Percentiles rank a stretch among this genome's conserved stretches.
phyloP scores from a whole-genome alignment of 2,888 invertebrate species.

The Buathra laborator region DNA sequence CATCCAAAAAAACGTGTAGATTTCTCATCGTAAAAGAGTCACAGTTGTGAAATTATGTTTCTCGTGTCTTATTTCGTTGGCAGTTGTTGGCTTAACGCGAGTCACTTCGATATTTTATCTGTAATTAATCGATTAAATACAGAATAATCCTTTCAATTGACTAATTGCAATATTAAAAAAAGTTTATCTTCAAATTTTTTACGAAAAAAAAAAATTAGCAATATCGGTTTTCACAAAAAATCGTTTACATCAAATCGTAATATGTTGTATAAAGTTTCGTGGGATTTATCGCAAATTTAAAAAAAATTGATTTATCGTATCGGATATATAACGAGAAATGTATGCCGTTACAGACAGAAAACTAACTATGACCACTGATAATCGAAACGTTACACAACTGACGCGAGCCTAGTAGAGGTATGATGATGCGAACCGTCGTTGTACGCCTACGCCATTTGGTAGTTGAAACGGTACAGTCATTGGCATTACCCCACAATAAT shows the following conservation, averaged over 20 bases:
- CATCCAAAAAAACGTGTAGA: conserved; percentile 21
- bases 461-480: conserved; percentile 39
- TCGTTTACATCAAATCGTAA: background rate
- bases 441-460: conserved; percentile 42
- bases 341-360: conserved; percentile 57
- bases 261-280: background rate
- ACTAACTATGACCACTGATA: conserved; percentile 56
- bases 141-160: background rate
- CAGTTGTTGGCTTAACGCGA: conserved; percentile 57
- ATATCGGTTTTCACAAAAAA: background rate
- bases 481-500: conserved; percentile 12
- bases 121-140: background rate
- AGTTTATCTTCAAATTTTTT: background rate
- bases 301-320: conserved; percentile 38
- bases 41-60: conserved; percentile 65
- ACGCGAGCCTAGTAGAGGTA: conserved; percentile 49
- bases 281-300: conserved; percentile 21
- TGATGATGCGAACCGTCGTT: conserved; percentile 46
- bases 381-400: conserved; percentile 58
- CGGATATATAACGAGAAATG: conserved; percentile 50
- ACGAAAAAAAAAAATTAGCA: background rate
- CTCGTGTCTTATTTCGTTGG: conserved; percentile 67
- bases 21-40: conserved; percentile 28
- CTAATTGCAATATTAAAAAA: background rate
- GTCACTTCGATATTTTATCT: background rate